Percentiles rank a stretch among this genome's conserved stretches.
These are phyloP conservation scores for Pteromalus puparum DNA, from an alignment of 1,140 invertebrate species.

Conservation along the genomic window DNA sequence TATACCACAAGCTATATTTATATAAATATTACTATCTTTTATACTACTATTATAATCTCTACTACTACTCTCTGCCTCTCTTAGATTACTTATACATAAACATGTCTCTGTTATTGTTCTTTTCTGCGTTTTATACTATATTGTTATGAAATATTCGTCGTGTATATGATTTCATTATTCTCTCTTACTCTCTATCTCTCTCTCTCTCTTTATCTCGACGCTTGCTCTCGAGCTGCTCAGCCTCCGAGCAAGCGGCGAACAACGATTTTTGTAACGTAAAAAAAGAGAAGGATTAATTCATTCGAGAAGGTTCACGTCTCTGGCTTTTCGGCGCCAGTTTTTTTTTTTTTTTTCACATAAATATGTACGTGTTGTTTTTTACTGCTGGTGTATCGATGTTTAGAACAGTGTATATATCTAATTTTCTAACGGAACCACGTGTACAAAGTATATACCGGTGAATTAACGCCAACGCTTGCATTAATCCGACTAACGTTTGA, in stretches of 20 bases:
- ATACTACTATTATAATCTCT: conserved; percentile 15
- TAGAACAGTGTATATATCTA: not conserved
- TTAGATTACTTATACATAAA: not conserved
- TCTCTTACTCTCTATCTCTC: not conserved
- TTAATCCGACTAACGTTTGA: not conserved
- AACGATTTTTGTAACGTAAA: not conserved
- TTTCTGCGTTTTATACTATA: not conserved
- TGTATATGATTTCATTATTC: not conserved
- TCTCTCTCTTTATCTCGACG: not conserved
- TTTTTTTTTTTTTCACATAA: not conserved
- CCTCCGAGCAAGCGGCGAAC: not conserved
- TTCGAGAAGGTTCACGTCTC: not conserved
- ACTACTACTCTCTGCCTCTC: conserved; percentile 10
- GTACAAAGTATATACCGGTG: not conserved
- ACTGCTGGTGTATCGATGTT: conserved; percentile 3
- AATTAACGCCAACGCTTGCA: not conserved
- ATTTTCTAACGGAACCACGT: not conserved
- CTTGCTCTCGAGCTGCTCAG: not conserved
- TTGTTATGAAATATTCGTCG: not conserved
- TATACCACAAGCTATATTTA: not conserved
- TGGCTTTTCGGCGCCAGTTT: not conserved
- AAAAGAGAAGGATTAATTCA: not conserved
- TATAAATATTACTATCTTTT: not conserved
- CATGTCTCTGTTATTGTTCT: conserved; percentile 4
- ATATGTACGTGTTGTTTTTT: not conserved